Evolutionary conservation across 2,113 vertebrate genomes (phyloP).

Genomic region (Tupaia chinensis): DNA sequence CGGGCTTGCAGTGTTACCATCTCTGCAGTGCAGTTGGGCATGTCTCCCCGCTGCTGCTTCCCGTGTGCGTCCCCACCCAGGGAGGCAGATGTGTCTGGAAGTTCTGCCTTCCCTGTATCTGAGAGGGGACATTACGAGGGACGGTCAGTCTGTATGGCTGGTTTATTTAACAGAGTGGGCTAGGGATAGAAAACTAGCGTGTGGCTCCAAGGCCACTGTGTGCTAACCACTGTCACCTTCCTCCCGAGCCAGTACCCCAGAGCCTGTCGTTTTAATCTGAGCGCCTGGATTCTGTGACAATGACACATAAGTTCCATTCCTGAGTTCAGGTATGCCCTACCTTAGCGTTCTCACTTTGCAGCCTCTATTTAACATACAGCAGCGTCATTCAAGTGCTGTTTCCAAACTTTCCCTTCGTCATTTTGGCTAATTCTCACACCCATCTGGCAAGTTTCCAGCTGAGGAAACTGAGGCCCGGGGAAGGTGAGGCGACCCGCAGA

Average conservation of each 20-base stretch:
- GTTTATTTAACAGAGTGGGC: background rate
- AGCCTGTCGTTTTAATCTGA: background rate
- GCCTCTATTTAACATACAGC: too few species aligned
- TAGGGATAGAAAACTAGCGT: background rate
- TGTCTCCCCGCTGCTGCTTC: background rate
- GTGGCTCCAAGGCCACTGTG: background rate
- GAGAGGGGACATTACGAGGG: background rate
- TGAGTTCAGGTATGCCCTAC: background rate
- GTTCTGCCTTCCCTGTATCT: accelerated
- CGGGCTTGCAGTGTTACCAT: accelerated
- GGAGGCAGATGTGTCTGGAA: accelerated
- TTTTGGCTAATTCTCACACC: background rate
- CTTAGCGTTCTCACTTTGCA: too few species aligned
- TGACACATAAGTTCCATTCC: background rate
- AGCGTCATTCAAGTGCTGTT: too few species aligned
- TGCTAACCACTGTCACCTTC: accelerated
- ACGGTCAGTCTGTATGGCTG: accelerated
- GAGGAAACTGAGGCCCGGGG: background rate
- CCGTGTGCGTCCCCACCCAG: too few species aligned
- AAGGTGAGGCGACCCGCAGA: accelerated
- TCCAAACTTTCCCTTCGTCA: background rate
- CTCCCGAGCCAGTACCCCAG: too few species aligned
- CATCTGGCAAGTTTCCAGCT: too few species aligned
- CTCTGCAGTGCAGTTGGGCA: accelerated
- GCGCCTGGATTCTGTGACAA: too few species aligned